phyloP scores from a whole-genome alignment of 1,140 invertebrate genomes.

The Wiebesia pumilae region DNA sequence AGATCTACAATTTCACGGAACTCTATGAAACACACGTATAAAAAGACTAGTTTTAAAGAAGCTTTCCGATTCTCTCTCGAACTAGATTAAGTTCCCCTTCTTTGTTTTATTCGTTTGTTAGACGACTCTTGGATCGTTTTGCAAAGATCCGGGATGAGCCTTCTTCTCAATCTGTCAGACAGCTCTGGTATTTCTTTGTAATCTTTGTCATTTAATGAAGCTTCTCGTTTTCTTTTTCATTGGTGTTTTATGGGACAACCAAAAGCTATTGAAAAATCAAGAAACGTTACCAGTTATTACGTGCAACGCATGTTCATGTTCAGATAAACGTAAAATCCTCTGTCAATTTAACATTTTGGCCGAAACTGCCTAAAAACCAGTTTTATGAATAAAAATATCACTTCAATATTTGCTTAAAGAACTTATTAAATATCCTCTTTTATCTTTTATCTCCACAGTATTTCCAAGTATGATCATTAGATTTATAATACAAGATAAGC shows the following conservation, averaged over 20 bases:
- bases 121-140: no score
- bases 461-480: no score
- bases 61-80: background rate
- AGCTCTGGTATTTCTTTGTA: background rate
- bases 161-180: background rate
- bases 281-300: background rate
- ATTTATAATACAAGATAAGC: no score
- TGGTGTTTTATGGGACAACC: background rate
- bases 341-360: no score
- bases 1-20: background rate
- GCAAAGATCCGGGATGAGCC: background rate
- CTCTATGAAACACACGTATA: background rate
- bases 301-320: no score
- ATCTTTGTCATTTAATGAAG: background rate
- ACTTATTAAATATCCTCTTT: no score
- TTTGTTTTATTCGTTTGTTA: no score
- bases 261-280: background rate
- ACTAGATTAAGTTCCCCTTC: background rate
- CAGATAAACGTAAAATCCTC: no score
- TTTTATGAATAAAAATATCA: no score
- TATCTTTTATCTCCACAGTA: no score
- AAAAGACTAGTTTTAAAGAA: background rate
- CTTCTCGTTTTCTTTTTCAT: background rate
- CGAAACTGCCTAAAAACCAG: no score
- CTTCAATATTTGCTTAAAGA: no score